Percentiles rank a stretch among this genome's conserved stretches.
These are phyloP conservation scores for Mirza zaza DNA, from an alignment of 2,113 vertebrate species.

Conservation along the genomic window DNA sequence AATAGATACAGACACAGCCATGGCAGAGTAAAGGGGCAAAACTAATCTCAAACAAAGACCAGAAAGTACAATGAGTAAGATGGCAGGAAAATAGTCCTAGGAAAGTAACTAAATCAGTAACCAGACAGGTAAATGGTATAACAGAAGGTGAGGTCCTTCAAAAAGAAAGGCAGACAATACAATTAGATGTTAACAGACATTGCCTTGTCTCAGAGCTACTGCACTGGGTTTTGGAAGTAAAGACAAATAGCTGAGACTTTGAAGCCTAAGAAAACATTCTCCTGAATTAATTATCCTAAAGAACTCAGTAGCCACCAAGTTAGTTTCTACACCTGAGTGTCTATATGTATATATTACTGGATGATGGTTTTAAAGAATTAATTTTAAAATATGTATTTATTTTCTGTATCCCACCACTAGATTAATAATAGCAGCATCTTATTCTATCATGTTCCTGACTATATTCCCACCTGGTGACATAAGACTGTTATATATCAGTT, in stretches of 20 bases:
- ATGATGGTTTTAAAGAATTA: not conserved
- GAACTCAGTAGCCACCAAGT: not conserved
- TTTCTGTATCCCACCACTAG: not conserved
- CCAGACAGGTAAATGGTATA: not conserved
- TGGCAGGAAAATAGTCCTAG: not conserved
- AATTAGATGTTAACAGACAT: not conserved
- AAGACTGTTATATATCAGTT: not conserved
- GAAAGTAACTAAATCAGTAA: not conserved
- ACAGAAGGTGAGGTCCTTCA: not conserved
- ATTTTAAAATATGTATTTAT: not conserved
- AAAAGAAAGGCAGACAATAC: not conserved
- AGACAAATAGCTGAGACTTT: not conserved
- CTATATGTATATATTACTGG: not conserved
- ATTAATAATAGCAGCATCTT: not conserved
- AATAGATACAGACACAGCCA: not conserved
- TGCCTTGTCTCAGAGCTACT: not conserved
- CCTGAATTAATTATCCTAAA: not conserved
- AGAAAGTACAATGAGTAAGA: not conserved
- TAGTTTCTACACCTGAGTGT: not conserved
- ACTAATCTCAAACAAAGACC: not conserved
- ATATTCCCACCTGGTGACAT: not conserved
- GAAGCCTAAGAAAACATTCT: not conserved
- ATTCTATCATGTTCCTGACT: not conserved
- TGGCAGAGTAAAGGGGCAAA: not conserved
- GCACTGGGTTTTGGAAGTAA: not conserved